A percentile compares a stretch with the other conserved stretches of the same genome.
Conservation (phyloP, 2,888 invertebrate genomes). For the Rhingia campestris region DNA sequence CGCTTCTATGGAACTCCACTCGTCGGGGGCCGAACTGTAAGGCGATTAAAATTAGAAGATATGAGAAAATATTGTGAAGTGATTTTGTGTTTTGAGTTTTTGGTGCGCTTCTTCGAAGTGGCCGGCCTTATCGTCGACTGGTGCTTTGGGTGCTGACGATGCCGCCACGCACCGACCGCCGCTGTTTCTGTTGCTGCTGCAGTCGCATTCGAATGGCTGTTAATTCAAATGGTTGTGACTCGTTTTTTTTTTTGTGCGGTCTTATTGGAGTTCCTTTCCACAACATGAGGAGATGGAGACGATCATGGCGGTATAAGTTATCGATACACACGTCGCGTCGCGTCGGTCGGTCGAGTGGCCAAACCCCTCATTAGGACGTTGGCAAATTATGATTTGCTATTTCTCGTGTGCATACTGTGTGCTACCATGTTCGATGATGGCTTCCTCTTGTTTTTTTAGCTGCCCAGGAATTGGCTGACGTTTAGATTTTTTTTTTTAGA, state of each 20-base stretch:
- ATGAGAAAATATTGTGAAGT: constrained; percentile 74
- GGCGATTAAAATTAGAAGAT: constrained; percentile 74
- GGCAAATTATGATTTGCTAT: constrained; percentile 69
- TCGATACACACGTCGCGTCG: constrained; percentile 55
- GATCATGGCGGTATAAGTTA: constrained; percentile 44
- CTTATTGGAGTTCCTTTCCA: constrained; percentile 1
- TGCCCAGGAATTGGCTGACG: not conserved
- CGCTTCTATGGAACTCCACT: constrained; percentile 63
- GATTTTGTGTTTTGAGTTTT: constrained; percentile 58
- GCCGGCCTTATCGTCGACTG: constrained; percentile 4
- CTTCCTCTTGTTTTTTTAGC: constrained; percentile 4
- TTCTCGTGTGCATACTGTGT: constrained; percentile 8
- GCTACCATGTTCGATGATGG: constrained; percentile 33
- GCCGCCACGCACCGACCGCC: constrained; percentile 8
- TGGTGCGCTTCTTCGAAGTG: constrained; percentile 51
- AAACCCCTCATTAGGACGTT: constrained; percentile 57
- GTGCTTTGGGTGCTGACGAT: constrained; percentile 47
- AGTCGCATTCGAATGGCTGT: constrained; percentile 27
- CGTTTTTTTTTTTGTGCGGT: constrained; percentile 9
- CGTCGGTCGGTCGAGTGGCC: constrained; percentile 29
- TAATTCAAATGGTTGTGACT: constrained; percentile 49
- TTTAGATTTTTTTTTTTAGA: constrained; percentile 3
- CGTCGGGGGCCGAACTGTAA: constrained; percentile 59
- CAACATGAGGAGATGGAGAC: constrained; percentile 12
- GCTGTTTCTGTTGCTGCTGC: constrained; percentile 47